A percentile compares a stretch with the other conserved stretches of the same genome.
phyloP scores from a whole-genome alignment of 2,797 vertebrate species.

The Paramormyrops hopkinsi region DNA sequence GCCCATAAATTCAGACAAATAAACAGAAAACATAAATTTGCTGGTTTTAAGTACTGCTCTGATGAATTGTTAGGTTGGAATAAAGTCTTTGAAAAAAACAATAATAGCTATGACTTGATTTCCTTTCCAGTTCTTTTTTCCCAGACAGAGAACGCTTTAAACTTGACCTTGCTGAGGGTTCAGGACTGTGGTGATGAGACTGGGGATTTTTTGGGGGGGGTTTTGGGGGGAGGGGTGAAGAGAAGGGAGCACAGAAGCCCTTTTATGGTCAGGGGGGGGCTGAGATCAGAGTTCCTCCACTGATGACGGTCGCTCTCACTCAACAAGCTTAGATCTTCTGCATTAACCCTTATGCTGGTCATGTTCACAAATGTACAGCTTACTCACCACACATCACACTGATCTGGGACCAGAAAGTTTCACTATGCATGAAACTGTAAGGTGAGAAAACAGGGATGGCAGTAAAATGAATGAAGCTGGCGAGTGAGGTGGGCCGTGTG shows the following conservation, averaged over 20 bases:
- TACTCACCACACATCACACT: not conserved
- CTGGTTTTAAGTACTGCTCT: not conserved
- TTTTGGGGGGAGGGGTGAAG: constrained; percentile 10
- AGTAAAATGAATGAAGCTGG: not conserved
- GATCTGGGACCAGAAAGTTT: not conserved
- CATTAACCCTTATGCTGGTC: not conserved
- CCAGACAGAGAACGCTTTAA: constrained; percentile 32
- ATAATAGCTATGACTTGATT: constrained; percentile 11
- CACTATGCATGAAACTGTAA: not conserved
- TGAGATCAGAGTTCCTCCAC: not conserved
- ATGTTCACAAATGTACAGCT: not conserved
- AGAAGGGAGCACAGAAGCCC: constrained; percentile 46
- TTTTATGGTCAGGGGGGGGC: constrained; percentile 46
- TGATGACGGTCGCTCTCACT: not conserved
- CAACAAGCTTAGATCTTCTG: not conserved
- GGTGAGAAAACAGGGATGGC: not conserved
- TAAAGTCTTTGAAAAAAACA: constrained; percentile 1
- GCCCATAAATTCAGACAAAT: not conserved
- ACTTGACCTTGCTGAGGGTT: constrained; percentile 21
- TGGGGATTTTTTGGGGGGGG: constrained; percentile 28
- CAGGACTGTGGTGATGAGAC: constrained; percentile 45
- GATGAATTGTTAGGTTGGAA: not conserved
- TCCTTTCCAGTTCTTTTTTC: constrained; percentile 15
- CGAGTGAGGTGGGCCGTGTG: not conserved
- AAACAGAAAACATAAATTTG: constrained; percentile 4